phyloP scores from a whole-genome alignment of 2,888 invertebrate species.

The Pollenia labialis region DNA sequence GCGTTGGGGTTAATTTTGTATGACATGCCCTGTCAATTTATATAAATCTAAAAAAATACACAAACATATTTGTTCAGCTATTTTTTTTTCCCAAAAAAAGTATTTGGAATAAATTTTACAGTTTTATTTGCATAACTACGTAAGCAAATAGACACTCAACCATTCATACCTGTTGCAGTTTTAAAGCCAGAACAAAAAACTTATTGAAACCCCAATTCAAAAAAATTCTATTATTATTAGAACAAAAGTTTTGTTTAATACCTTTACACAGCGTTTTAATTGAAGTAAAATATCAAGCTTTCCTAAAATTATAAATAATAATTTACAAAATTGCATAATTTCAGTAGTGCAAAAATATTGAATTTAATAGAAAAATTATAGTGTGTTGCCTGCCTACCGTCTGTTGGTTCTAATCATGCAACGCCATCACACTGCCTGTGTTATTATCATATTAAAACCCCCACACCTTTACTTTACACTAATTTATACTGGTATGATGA shows the following conservation, averaged over 20 bases:
- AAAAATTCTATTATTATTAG: constrained; percentile 39
- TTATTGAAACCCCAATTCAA: background rate
- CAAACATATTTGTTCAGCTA: background rate
- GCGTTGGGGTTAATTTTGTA: no score
- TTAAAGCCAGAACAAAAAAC: background rate
- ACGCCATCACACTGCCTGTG: constrained; percentile 36
- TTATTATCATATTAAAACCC: constrained; percentile 59
- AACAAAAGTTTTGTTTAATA: constrained; percentile 17
- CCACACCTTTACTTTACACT: constrained; percentile 53
- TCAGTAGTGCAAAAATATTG: constrained; percentile 46
- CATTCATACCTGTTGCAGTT: constrained; percentile 37
- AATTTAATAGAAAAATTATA: constrained; percentile 58
- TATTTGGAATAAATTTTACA: constrained; percentile 30
- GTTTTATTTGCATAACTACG: constrained; percentile 50
- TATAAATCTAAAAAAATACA: background rate
- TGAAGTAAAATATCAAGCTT: constrained; percentile 4
- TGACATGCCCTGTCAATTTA: background rate
- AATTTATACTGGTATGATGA: constrained; percentile 14
- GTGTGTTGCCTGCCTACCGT: constrained; percentile 5
- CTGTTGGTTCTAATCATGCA: constrained; percentile 42
- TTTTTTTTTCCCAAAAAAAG: background rate
- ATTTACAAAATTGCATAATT: constrained; percentile 61
- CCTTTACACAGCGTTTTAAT: background rate
- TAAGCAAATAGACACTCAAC: background rate
- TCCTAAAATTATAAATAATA: constrained; percentile 22